Evolutionary conservation across 1,140 invertebrate species (phyloP), one percentile per base, ranked within the genome.

Genomic region (Tetramorium simillimum): DNA sequence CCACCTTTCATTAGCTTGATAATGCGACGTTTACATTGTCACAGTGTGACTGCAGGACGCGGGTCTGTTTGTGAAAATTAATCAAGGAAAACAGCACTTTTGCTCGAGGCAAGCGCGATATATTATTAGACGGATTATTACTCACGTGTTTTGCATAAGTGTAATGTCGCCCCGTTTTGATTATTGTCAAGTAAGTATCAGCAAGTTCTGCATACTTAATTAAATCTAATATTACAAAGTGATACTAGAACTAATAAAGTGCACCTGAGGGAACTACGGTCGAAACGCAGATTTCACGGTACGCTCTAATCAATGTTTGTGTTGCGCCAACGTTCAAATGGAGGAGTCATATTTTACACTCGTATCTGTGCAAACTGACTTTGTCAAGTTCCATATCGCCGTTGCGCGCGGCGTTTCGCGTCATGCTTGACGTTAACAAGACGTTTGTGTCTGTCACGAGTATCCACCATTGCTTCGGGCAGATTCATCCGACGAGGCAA

Each of bases 381-480:
- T 75, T 73, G 80, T 82, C 80, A 75, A 73, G 80, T 75, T 65
- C 46, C 84, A 80, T 78, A 78, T 67, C 73, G 43, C n/a, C 4
- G 37, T 10, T 21, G 72, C 16, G 72, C 3, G 69, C 43, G 67
- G 67, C 69, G 70, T 16, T 24, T 67, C 43, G 10, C 10, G 73
- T 85, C 72, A 65, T 9, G 60, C 46, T 40, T 65, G 84, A 76
- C 72, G 75, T 85, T 84, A 84, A 84, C 80, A 84, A 84, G 80
- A 84, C 80, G 69, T 75, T 84, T 84, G 53, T 84, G 67, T 60
- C 80, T 84, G 80, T 84, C 69, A 84, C 18, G 80, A 60, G 28
- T 73, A 60, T 84, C 80, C 80, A 75, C 69, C 24, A 73, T 75
- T 84, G 69, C 80, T 84, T 37, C 69, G 49, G 80, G 72, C 80